phyloP scores from a whole-genome alignment of 2,888 invertebrate species.

The Nasonovia ribisnigri region DNA sequence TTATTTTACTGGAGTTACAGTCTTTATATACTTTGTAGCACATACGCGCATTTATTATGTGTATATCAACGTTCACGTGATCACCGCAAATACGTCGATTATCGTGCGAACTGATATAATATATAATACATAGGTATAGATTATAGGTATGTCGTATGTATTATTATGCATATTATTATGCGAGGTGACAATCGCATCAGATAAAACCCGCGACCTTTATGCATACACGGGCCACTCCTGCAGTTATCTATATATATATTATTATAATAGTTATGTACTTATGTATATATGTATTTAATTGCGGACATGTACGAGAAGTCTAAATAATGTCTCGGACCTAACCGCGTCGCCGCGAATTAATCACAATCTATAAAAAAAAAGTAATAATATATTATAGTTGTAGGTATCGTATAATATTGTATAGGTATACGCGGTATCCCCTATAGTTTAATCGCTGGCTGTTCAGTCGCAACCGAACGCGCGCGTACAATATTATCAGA shows the following conservation, averaged over 20 bases:
- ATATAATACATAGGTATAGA: background rate
- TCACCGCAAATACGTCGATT: background rate
- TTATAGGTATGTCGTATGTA: no score
- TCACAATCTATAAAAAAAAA: background rate
- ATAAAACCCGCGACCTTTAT: background rate
- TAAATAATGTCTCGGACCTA: background rate
- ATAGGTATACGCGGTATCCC: background rate
- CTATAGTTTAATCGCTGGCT: background rate
- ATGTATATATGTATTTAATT: background rate
- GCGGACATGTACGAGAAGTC: background rate
- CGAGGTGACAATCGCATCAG: conserved; percentile 12
- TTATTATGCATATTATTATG: background rate
- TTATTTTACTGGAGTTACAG: background rate
- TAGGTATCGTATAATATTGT: background rate
- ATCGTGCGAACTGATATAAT: background rate
- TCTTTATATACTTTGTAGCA: background rate
- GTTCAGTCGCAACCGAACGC: background rate
- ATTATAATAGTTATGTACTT: background rate
- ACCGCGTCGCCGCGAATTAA: background rate
- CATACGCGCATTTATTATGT: background rate
- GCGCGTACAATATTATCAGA: conserved; percentile 29
- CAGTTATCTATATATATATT: background rate
- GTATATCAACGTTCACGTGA: background rate
- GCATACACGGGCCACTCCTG: background rate
- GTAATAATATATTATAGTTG: background rate